Base-by-base conservation (phyloP, 2,797 vertebrate genomes). In the Hafferia zeledoni region DNA sequence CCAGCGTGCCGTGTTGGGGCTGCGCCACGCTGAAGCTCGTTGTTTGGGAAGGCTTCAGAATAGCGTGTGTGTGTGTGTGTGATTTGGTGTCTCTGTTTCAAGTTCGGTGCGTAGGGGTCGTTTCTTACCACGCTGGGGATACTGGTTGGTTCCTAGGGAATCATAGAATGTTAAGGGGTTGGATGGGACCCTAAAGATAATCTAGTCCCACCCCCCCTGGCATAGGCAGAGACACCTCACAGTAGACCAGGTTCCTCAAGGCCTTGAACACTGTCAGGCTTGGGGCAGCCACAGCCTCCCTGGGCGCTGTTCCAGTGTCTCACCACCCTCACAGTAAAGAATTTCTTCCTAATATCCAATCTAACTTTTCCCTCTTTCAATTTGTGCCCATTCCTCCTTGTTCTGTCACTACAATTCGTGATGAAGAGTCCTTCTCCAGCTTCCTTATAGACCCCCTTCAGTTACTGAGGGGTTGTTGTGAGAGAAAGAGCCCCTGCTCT, bases 61-160 rank as follows among this genome's bases (percentile, higher is more conserved):
- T 43, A 11, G 11, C 0, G 10, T 3, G 20, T 60, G 23, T 37
- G 49, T 13, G 0, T 23, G 11, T 2, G 1, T 25, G 37, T 24
- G 33, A 1, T 28, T 56, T 37, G 67, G 43, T 8, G 7, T 59
- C n/a, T 24, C 16, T 0, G 1, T 43, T 49, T 39, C 4, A 6
- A 13, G 5, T n/a, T 63, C 1, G 4, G 22, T 41, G 25, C 0
- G 0, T 20, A 28, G 5, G 25, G 41, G 6, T 6, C 4, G 3
- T 79, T 60, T 7, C 41, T 63, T 0, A 1, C 28, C 14, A 1
- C 5, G 3, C 7, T 7, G 6, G 13, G 9, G 31, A 52, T 52
- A 22, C 5, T 39, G 12, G 9, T 44, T 41, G 25, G 5, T 33
- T 64, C 37, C 27, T 30, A 17, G 57, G 33, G 50, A 27, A 41